Evolutionary conservation across 2,797 vertebrate species (phyloP).

Genomic region (Sebastes matsubarae): DNA sequence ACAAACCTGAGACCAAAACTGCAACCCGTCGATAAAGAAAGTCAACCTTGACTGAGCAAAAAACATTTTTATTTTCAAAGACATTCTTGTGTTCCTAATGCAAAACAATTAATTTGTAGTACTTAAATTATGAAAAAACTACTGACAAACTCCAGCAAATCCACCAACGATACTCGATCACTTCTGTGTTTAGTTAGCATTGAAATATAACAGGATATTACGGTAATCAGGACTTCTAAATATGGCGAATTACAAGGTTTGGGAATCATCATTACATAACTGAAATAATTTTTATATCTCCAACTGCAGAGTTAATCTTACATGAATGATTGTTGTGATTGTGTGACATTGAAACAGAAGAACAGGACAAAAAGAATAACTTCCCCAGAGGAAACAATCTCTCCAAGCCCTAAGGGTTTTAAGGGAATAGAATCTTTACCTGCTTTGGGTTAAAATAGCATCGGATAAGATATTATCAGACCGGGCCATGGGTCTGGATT

Average conservation of each 20-base stretch:
- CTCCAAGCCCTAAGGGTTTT: slow-evolving; percentile 31
- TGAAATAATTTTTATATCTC: too few relatives aligned
- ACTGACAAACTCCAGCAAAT: neutral
- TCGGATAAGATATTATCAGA: slow-evolving; percentile 51
- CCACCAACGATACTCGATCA: too few relatives aligned
- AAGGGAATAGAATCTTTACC: slow-evolving; percentile 40
- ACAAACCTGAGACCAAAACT: neutral
- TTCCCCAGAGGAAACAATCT: slow-evolving; percentile 34
- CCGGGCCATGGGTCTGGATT: slow-evolving; percentile 32
- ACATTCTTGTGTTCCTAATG: too few relatives aligned
- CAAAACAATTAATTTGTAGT: neutral
- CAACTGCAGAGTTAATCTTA: neutral
- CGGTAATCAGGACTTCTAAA: neutral
- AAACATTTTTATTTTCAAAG: neutral
- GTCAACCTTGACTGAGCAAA: neutral
- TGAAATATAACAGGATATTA: neutral
- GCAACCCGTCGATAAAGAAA: neutral
- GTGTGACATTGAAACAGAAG: slow-evolving; percentile 17
- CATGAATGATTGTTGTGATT: slow-evolving; percentile 1
- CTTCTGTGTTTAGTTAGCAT: neutral
- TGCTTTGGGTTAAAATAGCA: slow-evolving; percentile 48
- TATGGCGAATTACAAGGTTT: neutral
- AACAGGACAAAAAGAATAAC: neutral
- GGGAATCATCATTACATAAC: neutral
- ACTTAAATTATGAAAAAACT: neutral